Base-by-base conservation (phyloP, 2,797 vertebrate species). In the Euthynnus affinis region DNA sequence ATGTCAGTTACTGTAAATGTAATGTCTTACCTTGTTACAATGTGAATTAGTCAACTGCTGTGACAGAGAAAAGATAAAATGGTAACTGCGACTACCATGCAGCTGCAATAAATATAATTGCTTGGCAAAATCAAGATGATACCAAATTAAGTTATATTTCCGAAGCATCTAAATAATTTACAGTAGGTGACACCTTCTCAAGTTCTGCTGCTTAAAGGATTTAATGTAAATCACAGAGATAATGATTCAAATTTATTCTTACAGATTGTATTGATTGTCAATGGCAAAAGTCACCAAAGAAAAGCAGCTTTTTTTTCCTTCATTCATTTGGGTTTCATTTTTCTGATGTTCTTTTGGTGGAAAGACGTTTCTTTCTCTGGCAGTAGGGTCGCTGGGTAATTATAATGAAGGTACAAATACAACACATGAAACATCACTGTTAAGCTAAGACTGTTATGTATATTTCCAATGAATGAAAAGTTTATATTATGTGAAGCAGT, bases 391-490 rank as follows among this genome's bases (percentile, higher is more conserved):
- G 27, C 59, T 80, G 64, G 9, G 53, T 1, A 55, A 42, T 18
- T 57, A 15, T 13, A 53, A 73, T 61, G 27, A 82, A 68, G 49
- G 46, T 75, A 44, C 6, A 0, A 60, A 71, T 22, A 37, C 2
- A 20, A 63, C 15, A 58, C 14, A 23, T 29, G 22, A 76, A 66
- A 15, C 23, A 74, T 34, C n/a, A 18, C 25, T 48, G 6, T 74
- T 18, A 61, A 23, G 61, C 25, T 17, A 73, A 74, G 68, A 87
- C 78, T 83, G 73, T 83, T 85, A 63, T 74, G 70, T 71, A 59
- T 29, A 32, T 67, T 86, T 78, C 23, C 46, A 66, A 17, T 34
- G 20, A 70, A 78, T 25, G 70, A 18, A 74, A 18, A 61, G 9
- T 37, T 25, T 72, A 57, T 76, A 72, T 76, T 71, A 71, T 59